A percentile compares a stretch with the other conserved stretches of the same genome.
These are phyloP conservation scores for Oncorhynchus tshawytscha DNA, from an alignment of 2,113 vertebrate genomes.

Conservation along the genomic window DNA sequence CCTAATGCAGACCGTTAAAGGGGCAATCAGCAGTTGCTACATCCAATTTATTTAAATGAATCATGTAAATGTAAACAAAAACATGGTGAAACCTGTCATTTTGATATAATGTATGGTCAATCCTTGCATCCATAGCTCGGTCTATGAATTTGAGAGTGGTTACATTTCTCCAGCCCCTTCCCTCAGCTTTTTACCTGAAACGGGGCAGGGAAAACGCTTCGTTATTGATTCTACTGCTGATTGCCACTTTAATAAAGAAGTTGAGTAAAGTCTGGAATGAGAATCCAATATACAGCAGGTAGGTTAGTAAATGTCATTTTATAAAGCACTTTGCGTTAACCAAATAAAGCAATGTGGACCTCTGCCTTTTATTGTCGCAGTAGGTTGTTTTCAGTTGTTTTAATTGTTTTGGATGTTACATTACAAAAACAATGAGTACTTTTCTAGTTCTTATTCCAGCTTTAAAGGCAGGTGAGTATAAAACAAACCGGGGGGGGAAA, in stretches of 20 bases:
- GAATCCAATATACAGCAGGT: not conserved
- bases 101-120: too few species aligned
- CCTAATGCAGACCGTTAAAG: not conserved
- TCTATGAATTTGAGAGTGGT: too few species aligned
- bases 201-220: too few species aligned
- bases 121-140: too few species aligned
- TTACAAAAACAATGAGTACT: not conserved
- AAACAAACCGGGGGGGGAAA: slow-evolving; percentile 43
- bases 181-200: too few species aligned
- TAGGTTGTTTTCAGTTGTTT: not conserved
- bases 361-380: not conserved
- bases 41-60: too few species aligned
- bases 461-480: slow-evolving; percentile 56
- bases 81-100: too few species aligned
- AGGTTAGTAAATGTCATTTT: not conserved
- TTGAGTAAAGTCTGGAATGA: slow-evolving; percentile 13
- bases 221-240: too few species aligned
- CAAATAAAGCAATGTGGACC: not conserved
- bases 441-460: not conserved
- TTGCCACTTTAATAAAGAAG: too few species aligned
- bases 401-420: not conserved
- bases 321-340: not conserved
- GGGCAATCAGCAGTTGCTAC: too few species aligned
- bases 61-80: too few species aligned
- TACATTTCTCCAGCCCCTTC: too few species aligned